Percentiles rank a stretch among this genome's conserved stretches.
Conservation (phyloP, 2,113 vertebrate genomes). For the Chloroceryle aenea region DNA sequence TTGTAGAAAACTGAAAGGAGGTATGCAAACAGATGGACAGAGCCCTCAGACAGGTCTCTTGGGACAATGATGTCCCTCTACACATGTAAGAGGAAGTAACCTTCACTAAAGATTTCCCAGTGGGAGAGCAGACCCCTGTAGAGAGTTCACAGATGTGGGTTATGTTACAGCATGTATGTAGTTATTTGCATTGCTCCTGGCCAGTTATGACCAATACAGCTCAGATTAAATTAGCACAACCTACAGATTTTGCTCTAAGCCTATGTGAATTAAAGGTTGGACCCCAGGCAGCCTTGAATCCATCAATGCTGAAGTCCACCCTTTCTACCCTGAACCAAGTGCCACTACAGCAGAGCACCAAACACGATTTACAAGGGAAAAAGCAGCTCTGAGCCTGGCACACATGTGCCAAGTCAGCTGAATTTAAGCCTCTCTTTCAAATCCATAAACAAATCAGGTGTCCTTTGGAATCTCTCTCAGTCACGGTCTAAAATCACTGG, state of each 20-base stretch:
- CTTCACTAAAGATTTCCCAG: constrained; percentile 6
- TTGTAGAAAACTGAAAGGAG: neutral
- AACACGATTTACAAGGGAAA: neutral
- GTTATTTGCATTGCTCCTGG: neutral
- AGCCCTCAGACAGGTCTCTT: neutral
- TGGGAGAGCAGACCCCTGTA: neutral
- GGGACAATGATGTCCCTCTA: constrained; percentile 12
- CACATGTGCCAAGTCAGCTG: neutral
- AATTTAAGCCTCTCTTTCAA: neutral
- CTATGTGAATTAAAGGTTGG: neutral
- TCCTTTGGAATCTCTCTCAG: neutral
- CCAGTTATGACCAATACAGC: neutral
- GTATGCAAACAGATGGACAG: constrained; percentile 7
- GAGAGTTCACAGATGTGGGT: constrained; percentile 2
- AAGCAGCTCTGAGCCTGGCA: neutral
- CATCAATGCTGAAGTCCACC: neutral
- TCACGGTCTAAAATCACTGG: neutral
- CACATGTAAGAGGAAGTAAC: constrained; percentile 16
- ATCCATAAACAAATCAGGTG: neutral
- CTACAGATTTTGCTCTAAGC: neutral
- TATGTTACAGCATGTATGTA: neutral
- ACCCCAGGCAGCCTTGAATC: neutral
- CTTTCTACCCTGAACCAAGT: neutral
- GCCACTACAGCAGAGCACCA: neutral
- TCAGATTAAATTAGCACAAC: neutral